Evolutionary conservation across 2,888 invertebrate species (phyloP).

Genomic region (Cataglyphis albicans): DNA sequence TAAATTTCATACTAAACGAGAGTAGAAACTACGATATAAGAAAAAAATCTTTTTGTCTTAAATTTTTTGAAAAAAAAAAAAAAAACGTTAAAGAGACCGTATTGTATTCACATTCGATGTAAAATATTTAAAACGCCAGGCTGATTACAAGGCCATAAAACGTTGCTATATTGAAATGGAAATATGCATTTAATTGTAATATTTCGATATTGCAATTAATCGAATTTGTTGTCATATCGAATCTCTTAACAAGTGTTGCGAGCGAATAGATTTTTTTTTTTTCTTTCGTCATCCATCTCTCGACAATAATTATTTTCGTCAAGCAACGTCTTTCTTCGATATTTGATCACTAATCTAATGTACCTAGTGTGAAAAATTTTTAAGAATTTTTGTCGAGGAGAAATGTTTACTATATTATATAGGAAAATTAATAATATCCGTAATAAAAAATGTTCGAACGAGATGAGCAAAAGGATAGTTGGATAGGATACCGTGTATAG

Average conservation of each 20-base stretch:
- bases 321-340: not conserved
- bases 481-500: slow-evolving; percentile 23
- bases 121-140: slow-evolving; percentile 5
- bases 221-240: not conserved
- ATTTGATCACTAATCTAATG: not conserved
- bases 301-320: not conserved
- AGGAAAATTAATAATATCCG: not conserved
- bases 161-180: slow-evolving; percentile 1
- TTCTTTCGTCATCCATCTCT: not conserved
- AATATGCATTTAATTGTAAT: slow-evolving; percentile 26
- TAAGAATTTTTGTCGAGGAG: not conserved
- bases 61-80: not conserved
- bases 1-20: not conserved
- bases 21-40: not conserved
- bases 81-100: not conserved
- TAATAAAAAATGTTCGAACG: not conserved
- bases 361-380: not conserved
- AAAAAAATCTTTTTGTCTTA: not conserved
- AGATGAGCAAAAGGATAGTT: slow-evolving; percentile 13
- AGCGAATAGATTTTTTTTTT: not conserved
- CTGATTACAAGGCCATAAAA: slow-evolving; percentile 10
- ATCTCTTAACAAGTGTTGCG: not conserved
- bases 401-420: not conserved
- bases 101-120: slow-evolving; percentile 8
- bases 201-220: not conserved